Evolutionary conservation across 23 tunicate species (phyloP).

Genomic region (Ciona savignyi): DNA sequence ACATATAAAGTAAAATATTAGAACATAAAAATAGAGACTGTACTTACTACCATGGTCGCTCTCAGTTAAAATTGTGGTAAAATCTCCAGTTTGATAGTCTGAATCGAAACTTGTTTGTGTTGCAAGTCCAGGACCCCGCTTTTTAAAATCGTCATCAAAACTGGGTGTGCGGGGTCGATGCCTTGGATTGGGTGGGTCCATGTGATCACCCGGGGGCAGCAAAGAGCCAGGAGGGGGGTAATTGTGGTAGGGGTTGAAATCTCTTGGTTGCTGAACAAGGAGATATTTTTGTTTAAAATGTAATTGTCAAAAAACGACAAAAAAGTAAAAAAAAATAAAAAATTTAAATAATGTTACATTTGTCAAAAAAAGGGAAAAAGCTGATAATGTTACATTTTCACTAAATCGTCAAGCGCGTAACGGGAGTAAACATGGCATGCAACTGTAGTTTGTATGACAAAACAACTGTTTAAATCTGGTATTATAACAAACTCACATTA

Average conservation of each 20-base stretch:
- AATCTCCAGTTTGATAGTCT: conserved; percentile 73
- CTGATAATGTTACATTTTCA: too few relatives aligned
- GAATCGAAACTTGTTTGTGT: conserved; percentile 72
- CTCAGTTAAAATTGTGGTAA: neutral
- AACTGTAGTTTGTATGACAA: too few relatives aligned
- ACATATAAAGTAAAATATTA: too few relatives aligned
- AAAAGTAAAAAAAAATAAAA: too few relatives aligned
- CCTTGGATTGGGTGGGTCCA: conserved; percentile 3
- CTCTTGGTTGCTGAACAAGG: neutral
- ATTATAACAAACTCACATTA: too few relatives aligned
- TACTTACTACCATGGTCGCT: conserved; percentile 2
- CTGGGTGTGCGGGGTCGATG: conserved; percentile 12
- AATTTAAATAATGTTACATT: too few relatives aligned
- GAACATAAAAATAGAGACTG: too few relatives aligned
- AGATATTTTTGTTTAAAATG: neutral
- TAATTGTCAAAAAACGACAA: too few relatives aligned
- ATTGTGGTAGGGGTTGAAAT: neutral
- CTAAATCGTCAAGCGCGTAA: too few relatives aligned
- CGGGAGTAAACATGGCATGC: too few relatives aligned
- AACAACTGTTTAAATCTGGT: too few relatives aligned
- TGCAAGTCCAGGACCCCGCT: conserved; percentile 32
- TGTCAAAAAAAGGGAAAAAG: too few relatives aligned
- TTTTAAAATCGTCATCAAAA: conserved; percentile 37
- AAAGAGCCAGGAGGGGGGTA: neutral
- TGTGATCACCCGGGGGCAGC: conserved; percentile 8